Base-by-base conservation (phyloP, 2,797 vertebrate species). In the Eidolon dupreanum region DNA sequence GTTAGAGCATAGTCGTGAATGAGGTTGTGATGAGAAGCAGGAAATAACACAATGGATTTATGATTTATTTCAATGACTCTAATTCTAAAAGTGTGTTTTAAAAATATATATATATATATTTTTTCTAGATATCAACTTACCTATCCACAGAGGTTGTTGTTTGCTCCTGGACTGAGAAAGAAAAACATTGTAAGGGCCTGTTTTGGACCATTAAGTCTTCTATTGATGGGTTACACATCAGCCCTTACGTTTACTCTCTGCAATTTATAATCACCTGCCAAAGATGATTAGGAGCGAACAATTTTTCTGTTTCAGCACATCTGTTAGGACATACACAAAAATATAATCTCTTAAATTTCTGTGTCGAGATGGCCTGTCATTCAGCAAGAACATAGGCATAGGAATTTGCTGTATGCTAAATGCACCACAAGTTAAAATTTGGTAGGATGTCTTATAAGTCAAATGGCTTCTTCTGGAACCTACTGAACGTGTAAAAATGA, bases 21-120 rank as follows among this genome's bases (percentile, higher is more conserved):
- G 79, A 94, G 36, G 65, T 26, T 94, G 75, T 83, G 49, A 59
- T 92, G 82, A 96, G 63, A 94, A 88, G 38, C 66, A 79, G 61
- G n/a, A 82, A 90, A 82, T 66, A 86, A 90, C n/a, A 46, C 94
- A 73, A 90, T 38, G 26, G 86, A 88, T 90, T 90, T 92, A 85
- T 70, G 68, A 86, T 90, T 92, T 89, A 94, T 65, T 95, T 96
- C 90, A 84, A 81, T 90, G 81, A 31, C 68, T 93, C 85, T 70
- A 38, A 43, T 77, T 94, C 51, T 87, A 77, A 88, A 85, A 93
- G 82, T 55, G 16, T 79, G 55, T 94, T 90, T 87, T 79, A 19
- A 33, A 79, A 33, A 79, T 2, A 49, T 51, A 24, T 49, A 49
- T 51, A 24, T 49, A 7, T 33, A n/a, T 36, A 19, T 79, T 36